Conservation (phyloP, 2,888 invertebrate species). For the Clusia tigrina region DNA sequence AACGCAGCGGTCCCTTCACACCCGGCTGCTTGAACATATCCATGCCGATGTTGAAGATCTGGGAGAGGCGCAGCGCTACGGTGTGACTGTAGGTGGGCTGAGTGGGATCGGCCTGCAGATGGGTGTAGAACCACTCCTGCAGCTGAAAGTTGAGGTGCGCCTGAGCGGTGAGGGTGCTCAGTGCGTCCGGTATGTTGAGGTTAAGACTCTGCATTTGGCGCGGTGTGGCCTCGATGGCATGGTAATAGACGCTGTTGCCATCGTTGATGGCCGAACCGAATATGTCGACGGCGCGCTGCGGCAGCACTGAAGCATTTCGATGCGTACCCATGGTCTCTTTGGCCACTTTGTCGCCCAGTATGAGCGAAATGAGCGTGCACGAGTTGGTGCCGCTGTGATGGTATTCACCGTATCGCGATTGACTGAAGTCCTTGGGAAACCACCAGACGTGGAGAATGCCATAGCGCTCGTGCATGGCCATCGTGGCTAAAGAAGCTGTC, state of each 20-base stretch:
- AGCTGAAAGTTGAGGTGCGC: conserved; percentile 50
- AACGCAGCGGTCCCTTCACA: conserved; percentile 8
- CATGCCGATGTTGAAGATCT: conserved; percentile 51
- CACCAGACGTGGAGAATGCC: conserved; percentile 65
- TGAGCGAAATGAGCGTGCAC: conserved; percentile 70
- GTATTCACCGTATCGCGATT: conserved; percentile 68
- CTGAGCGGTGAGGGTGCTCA: conserved; percentile 62
- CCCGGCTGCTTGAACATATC: conserved; percentile 46
- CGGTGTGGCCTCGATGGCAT: conserved; percentile 58
- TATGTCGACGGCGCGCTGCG: conserved; percentile 64
- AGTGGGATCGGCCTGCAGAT: conserved; percentile 51
- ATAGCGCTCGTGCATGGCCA: conserved; percentile 54
- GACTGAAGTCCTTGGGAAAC: conserved; percentile 70
- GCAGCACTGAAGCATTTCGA: conserved; percentile 41
- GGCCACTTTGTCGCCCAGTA: conserved; percentile 66
- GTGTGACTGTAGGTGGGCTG: conserved; percentile 46
- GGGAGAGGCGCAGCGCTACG: conserved; percentile 49
- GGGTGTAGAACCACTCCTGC: conserved; percentile 58
- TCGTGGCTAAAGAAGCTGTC: conserved; percentile 29
- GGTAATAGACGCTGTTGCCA: conserved; percentile 69
- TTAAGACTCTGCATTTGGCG: conserved; percentile 64
- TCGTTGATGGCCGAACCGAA: conserved; percentile 69
- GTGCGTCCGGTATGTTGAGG: conserved; percentile 68
- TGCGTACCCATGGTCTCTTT: conserved; percentile 45
- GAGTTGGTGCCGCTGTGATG: conserved; percentile 68